A percentile compares a stretch with the other conserved stretches of the same genome.
Evolutionary conservation across 2,113 vertebrate genomes (phyloP).

Genomic region (Apistogramma diplotaenia): DNA sequence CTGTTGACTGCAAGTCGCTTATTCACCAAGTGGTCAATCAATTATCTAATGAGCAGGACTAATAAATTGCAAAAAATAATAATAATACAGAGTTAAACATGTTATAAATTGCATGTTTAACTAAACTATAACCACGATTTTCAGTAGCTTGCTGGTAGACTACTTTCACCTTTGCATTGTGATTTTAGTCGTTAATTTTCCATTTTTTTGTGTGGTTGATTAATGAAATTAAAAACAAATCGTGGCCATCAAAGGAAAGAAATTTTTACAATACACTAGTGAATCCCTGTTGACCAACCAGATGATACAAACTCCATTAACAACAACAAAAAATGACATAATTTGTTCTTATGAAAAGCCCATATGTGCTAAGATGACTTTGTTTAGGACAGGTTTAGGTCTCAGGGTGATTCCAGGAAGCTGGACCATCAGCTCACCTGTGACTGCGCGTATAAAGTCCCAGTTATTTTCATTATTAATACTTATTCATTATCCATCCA

Average conservation of each 20-base stretch:
- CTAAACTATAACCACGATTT: background rate
- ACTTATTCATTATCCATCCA: background rate
- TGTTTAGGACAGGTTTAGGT: background rate
- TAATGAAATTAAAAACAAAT: background rate
- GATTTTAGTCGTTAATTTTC: background rate
- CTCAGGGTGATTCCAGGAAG: background rate
- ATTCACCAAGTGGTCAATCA: background rate
- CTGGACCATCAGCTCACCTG: background rate
- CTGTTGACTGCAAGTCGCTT: background rate
- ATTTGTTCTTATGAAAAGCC: background rate
- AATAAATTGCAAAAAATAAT: background rate
- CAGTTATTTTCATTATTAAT: background rate
- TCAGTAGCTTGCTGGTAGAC: background rate
- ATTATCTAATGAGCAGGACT: background rate
- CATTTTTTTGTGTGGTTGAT: background rate
- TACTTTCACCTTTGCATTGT: background rate
- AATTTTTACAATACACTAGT: background rate
- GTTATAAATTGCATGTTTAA: background rate
- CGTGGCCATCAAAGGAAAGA: too few relatives aligned
- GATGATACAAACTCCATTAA: background rate
- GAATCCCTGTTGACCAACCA: background rate
- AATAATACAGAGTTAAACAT: background rate
- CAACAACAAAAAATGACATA: background rate
- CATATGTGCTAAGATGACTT: background rate
- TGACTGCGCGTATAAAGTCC: background rate